phyloP scores from a whole-genome alignment of 2,888 invertebrate genomes.

The Chymomyza amoena region DNA sequence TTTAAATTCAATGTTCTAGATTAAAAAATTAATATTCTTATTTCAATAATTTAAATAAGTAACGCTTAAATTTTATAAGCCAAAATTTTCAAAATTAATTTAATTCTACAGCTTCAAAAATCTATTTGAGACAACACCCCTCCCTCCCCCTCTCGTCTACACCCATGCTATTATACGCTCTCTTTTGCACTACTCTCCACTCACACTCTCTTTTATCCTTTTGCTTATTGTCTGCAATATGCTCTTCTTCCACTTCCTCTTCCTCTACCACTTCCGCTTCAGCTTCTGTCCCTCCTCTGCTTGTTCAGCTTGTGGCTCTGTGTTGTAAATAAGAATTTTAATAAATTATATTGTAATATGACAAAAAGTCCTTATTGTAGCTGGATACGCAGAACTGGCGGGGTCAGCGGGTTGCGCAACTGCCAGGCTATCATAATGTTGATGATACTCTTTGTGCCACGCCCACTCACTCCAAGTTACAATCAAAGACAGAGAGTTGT shows the following conservation, averaged over 20 bases:
- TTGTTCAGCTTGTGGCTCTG: slow-evolving; percentile 15
- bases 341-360: slow-evolving; percentile 65
- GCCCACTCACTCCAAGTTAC: background rate
- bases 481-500: background rate
- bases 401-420: slow-evolving; percentile 11
- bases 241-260: background rate
- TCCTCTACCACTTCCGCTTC: background rate
- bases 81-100: too few species aligned
- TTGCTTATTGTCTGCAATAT: background rate
- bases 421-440: slow-evolving; percentile 8
- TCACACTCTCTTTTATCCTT: background rate
- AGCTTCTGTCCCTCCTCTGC: background rate
- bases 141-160: too few species aligned
- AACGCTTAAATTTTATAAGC: too few species aligned
- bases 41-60: too few species aligned
- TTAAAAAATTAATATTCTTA: too few species aligned
- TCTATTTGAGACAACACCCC: too few species aligned
- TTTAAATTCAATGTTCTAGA: too few species aligned
- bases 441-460: slow-evolving; percentile 14
- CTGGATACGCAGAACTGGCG: slow-evolving; percentile 23
- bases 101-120: too few species aligned
- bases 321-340: slow-evolving; percentile 63
- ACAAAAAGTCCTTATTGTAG: slow-evolving; percentile 35
- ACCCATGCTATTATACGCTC: background rate
- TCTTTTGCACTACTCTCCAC: background rate